Evolutionary conservation across 2,888 invertebrate species (phyloP).

Genomic region (Lochmaea capreae): DNA sequence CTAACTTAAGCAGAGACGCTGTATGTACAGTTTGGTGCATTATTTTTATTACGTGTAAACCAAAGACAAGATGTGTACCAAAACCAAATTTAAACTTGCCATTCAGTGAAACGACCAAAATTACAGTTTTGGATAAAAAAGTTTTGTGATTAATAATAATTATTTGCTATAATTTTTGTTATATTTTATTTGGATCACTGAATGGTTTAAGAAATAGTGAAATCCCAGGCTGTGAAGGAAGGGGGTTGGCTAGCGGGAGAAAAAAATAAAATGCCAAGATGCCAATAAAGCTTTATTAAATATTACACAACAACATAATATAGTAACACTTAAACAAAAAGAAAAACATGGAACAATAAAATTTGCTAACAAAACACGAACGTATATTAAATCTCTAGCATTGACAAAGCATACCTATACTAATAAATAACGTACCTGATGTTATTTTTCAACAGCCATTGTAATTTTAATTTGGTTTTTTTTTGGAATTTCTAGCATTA

Average conservation of each 20-base stretch:
- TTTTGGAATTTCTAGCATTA: too few species aligned
- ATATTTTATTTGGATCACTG: neutral
- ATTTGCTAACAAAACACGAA: conserved; percentile 37
- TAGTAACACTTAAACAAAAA: conserved; percentile 41
- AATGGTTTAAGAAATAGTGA: neutral
- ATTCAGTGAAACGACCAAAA: neutral
- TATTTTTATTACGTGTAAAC: neutral
- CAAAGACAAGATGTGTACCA: neutral
- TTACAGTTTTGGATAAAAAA: neutral
- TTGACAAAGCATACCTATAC: conserved; percentile 13
- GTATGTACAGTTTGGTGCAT: neutral
- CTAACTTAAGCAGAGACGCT: too few species aligned
- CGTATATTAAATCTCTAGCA: conserved; percentile 28
- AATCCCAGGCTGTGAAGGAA: neutral
- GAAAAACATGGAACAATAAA: conserved; percentile 42
- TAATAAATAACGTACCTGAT: conserved; percentile 12
- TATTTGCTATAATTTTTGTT: neutral
- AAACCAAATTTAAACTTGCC: neutral
- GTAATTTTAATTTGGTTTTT: neutral
- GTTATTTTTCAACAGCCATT: neutral
- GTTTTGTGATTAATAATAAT: neutral
- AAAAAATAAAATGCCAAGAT: conserved; percentile 39
- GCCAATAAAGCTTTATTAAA: conserved; percentile 44
- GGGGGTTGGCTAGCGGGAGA: neutral
- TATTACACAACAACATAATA: conserved; percentile 42